Base-by-base conservation (phyloP, 2,888 invertebrate species). In the Leptogaster cylindrica region DNA sequence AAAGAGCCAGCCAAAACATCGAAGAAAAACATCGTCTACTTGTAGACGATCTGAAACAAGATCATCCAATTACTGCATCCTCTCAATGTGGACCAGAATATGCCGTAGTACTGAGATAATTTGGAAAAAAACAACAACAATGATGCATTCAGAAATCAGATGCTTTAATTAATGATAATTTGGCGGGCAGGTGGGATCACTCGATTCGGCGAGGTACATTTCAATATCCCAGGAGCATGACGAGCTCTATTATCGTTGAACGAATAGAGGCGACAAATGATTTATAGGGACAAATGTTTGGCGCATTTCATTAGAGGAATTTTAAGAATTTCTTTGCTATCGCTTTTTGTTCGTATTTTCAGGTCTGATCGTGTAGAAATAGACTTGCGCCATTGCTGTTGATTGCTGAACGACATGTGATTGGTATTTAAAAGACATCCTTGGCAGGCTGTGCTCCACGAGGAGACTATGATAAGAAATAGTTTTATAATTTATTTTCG, bases 261-360 rank as follows among this genome's bases (percentile, higher is more conserved):
- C 25, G 14, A 16, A 28, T 41, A 51, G 27, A 51, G 28, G 20
- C 16, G 23, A 10, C 28, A 27, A 67, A 69, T 69, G 69, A 69
- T 69, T 69, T 69, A 69, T 69, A 41, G 69, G 65, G 44, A 69
- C 69, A 69, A 69, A 69, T 69, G 69, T 69, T 69, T 67, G 69
- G 66, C 64, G 64, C 52, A 41, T 65, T 67, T 67, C 65, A 69
- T 65, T 64, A 46, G 61, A 67, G 46, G 65, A 65, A 67, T 67
- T 46, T 27, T 18, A 41, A 25, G 58, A 58, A 58, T 58, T 39
- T 41, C 39, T 36, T 27, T 18, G 27, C 25, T 58, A 39, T 18
- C 25, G 58, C 36, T 8, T 23, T 39, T 58, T 25, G 39, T 58
- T 39, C 28, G 6, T 58, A 36, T 58, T 25, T 27, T 50, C 25